Percentiles rank a stretch among this genome's conserved stretches.
phyloP scores from a whole-genome alignment of 1,140 invertebrate species.

The Riptortus pedestris region DNA sequence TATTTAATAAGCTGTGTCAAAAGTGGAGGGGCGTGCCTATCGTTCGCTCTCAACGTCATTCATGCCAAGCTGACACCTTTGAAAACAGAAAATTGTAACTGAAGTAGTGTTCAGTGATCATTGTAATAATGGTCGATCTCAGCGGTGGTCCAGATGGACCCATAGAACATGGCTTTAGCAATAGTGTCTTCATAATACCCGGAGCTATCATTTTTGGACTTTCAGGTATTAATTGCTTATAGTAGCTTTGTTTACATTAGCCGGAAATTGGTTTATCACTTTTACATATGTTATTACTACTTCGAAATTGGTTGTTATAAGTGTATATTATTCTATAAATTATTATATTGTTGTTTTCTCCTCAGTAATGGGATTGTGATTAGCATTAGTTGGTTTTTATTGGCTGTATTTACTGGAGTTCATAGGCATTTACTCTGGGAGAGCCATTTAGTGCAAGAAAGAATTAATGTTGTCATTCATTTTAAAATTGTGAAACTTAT shows the following conservation, averaged over 20 bases:
- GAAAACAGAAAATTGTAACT: not conserved
- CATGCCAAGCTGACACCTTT: slow-evolving; percentile 1
- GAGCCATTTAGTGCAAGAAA: no score
- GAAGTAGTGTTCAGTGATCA: not conserved
- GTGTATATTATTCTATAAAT: no score
- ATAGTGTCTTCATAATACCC: slow-evolving; percentile 63
- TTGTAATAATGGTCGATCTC: slow-evolving; percentile 49
- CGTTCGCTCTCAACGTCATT: not conserved
- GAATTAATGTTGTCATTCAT: no score
- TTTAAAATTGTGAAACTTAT: no score
- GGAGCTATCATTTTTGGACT: slow-evolving; percentile 59
- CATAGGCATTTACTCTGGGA: no score
- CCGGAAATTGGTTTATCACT: no score
- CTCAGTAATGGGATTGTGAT: no score
- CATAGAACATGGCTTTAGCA: slow-evolving; percentile 68
- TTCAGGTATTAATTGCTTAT: slow-evolving; percentile 48
- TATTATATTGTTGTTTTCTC: no score
- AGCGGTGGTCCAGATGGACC: slow-evolving; percentile 54
- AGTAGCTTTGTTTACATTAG: slow-evolving; percentile 22
- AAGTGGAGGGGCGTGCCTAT: slow-evolving; percentile 12
- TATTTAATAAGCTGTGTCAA: not conserved
- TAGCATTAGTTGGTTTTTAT: no score
- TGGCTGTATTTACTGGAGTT: no score
- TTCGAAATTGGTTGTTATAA: not conserved
- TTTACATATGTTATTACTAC: not conserved